Evolutionary conservation across 2,113 vertebrate species (phyloP), one percentile per base, ranked within the genome.

Genomic region (Balaeniceps rex): DNA sequence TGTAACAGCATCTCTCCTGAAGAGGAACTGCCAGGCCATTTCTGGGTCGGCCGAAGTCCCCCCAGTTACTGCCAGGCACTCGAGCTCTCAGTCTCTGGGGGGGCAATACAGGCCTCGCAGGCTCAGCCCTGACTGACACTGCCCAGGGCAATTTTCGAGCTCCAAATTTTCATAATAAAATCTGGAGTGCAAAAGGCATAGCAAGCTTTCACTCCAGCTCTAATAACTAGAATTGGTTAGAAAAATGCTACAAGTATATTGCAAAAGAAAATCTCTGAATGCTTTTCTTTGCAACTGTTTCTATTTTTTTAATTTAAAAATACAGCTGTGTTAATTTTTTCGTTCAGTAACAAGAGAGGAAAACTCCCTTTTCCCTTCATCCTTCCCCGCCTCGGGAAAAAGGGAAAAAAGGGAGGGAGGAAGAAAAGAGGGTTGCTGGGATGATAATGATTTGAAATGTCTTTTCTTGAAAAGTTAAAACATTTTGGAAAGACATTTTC

Each of bases 381-480:
- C 52, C 9, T 92, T 94, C 29, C 9, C 31, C 47, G 61, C 49
- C 80, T 82, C 2, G 0, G 65, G 69, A 78, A 90, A 92, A 83
- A 70, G 1, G 19, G 19, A 51, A 78, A 75, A 92, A 82, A 83
- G 4, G 17, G 44, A 84, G 19, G 31, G 69, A 69, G 54, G 46
- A 91, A 93, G 46, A 93, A 88, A 85, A 69, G 49, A 83, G 40
- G 2, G 23, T 64, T 87, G 6, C 33, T 86, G 60, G 42, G 69
- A 75, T 82, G 69, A 87, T 90, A 93, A 93, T 93, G 69, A 82
- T 38, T 91, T 64, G 52, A 94, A 90, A 69, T 75, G 7, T 11
- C 75, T 68, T 94, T 93, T 94, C 69, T 92, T 96, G 63, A 91
- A 97, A 96, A 92, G 49, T 83, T 92, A 46, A 92, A 89, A 72